Conservation (phyloP, 2,113 vertebrate genomes). For the Corythoichthys haematopterus region DNA sequence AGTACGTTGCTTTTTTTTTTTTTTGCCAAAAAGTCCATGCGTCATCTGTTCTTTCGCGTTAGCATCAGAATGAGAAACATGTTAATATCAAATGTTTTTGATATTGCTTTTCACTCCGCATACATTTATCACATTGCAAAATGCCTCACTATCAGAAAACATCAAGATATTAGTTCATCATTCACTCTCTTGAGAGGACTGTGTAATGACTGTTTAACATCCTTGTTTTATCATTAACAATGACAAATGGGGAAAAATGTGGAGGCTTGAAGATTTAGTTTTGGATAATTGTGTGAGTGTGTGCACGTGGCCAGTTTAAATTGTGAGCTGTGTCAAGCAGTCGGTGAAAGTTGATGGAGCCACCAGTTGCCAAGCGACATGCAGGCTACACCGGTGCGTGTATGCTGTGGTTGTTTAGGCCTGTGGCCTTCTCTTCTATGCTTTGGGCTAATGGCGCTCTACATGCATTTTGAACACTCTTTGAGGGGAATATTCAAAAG, state of each 20-base stretch:
- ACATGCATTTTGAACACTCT: not conserved
- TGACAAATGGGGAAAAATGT: slow-evolving; percentile 2
- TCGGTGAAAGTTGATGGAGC: slow-evolving; percentile 40
- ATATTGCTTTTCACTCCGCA: not conserved
- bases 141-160: not conserved
- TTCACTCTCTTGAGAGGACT: not conserved
- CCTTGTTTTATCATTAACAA: not conserved
- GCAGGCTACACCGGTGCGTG: slow-evolving; percentile 8
- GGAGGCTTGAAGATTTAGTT: slow-evolving; percentile 5
- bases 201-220: not conserved
- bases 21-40: not conserved
- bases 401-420: slow-evolving; percentile 16
- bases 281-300: not conserved
- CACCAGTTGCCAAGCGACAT: slow-evolving; percentile 60
- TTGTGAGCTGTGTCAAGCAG: slow-evolving; percentile 22
- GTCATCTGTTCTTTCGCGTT: not conserved
- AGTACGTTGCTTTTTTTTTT: no score
- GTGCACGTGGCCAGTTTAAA: slow-evolving; percentile 6
- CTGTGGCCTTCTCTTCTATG: not conserved
- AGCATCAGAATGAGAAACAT: not conserved
- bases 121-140: not conserved
- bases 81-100: not conserved
- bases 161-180: not conserved
- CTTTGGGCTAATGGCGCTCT: not conserved
- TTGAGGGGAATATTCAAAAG: not conserved